Evolutionary conservation across 1,140 invertebrate species (phyloP).

Genomic region (Magallana gigas): DNA sequence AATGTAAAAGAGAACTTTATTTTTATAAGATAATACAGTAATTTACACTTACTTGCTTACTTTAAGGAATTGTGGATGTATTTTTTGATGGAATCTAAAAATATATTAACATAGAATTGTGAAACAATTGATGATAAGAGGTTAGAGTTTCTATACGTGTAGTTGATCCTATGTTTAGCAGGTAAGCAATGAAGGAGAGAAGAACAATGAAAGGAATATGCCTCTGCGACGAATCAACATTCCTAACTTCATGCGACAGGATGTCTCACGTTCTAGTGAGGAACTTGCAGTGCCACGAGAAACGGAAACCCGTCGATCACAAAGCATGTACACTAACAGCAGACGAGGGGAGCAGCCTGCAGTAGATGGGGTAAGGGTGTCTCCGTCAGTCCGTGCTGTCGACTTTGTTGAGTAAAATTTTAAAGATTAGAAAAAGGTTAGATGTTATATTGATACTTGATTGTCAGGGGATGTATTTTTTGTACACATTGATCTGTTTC

Average conservation of each 20-base stretch:
- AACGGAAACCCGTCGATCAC: slow-evolving; percentile 23
- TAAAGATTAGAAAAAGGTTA: no score
- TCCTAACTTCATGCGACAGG: slow-evolving; percentile 64
- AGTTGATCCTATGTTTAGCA: slow-evolving; percentile 39
- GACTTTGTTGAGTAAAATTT: no score
- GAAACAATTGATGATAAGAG: no score
- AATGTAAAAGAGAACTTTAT: no score
- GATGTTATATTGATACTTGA: no score
- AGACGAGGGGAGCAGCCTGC: background rate
- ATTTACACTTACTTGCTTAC: no score
- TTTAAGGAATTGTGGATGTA: no score
- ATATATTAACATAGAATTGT: no score
- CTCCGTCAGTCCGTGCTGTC: no score
- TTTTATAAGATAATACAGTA: no score
- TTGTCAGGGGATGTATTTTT: no score
- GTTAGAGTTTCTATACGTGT: background rate
- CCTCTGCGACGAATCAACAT: slow-evolving; percentile 60
- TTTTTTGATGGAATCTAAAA: no score
- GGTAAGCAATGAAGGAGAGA: slow-evolving; percentile 75
- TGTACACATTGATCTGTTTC: slow-evolving; percentile 38
- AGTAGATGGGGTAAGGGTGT: background rate
- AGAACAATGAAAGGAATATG: slow-evolving; percentile 72
- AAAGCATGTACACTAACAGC: slow-evolving; percentile 15
- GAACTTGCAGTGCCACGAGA: slow-evolving; percentile 13
- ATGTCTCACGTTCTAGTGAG: slow-evolving; percentile 53